Evolutionary conservation across 2,888 invertebrate genomes (phyloP).

Genomic region (Tetranychus piercei): DNA sequence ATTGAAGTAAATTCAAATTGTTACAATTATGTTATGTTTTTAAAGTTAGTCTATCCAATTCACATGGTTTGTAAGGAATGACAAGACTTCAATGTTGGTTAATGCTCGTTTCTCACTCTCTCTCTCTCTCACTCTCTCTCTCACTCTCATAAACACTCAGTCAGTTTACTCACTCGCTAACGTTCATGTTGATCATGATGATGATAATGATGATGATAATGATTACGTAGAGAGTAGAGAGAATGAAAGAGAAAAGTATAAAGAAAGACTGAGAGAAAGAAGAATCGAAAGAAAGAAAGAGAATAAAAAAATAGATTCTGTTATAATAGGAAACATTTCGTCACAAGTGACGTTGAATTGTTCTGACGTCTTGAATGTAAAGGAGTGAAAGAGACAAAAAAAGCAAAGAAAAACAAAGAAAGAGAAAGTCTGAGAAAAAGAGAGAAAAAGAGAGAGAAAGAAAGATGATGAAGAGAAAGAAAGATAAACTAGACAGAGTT

Average conservation of each 20-base stretch:
- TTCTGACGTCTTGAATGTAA: background rate
- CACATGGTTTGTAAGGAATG: background rate
- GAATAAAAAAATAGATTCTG: background rate
- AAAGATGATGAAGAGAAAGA: background rate
- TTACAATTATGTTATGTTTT: too few relatives aligned
- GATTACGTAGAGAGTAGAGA: background rate
- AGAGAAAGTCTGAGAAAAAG: background rate
- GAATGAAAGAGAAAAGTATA: background rate
- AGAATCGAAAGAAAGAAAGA: background rate
- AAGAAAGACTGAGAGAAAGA: background rate
- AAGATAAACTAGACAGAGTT: background rate
- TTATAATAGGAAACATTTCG: slow-evolving; percentile 1
- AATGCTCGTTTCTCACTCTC: background rate
- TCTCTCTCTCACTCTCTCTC: too few relatives aligned
- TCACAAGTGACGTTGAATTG: background rate
- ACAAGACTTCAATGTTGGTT: background rate
- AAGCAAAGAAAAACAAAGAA: background rate
- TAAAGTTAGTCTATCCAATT: background rate
- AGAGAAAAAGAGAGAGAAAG: background rate
- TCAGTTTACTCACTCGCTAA: background rate
- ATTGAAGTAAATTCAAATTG: background rate
- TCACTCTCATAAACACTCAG: background rate
- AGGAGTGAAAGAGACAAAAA: background rate
- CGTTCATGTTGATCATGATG: background rate
- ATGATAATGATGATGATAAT: background rate